Base-by-base conservation (phyloP, 92 coral and sea anemone genomes). In the Hydrozoanthus gracilis region DNA sequence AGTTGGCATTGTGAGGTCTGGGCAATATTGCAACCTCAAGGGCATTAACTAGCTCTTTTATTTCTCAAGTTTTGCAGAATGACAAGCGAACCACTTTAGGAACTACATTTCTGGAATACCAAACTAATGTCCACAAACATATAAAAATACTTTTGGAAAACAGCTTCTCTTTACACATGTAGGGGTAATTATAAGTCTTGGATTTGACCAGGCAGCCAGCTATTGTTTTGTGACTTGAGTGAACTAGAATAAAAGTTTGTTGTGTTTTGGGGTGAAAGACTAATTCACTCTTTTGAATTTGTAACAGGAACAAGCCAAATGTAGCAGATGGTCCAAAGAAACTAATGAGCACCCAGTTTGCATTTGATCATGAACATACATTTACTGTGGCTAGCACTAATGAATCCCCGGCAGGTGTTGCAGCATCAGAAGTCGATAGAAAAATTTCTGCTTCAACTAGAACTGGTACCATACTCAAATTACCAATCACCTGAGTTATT, bases 381-480 rank as follows among this genome's bases (percentile, higher is more conserved):
- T 92, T 94, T 82, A 94, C 97, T 50, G 69, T 94, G 9, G 93
- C 92, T 51, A 94, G 97, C 71, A 91, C 95, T 10, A 90, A 92
- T 13, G 94, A 90, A 8, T 92, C 97, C 3, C 95, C 97, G 2
- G 94, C 76, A 5, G 92, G 92, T 4, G 20, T 84, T 54, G 92
- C 95, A 58, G 90, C 95, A 10, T 93, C 91, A 18, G 95, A 91
- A 58, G 10, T 76, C 4, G 97, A 94, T 7, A 80, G 97, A 47
- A 94, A 88, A 83, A 80, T 89, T 35, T 94, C 97, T 67, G 97
- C 97, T 8, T 86, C 97, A 71, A 94, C 97, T 73, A 88, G 97
- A 54, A 94, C 97, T 78, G 97, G 95, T 7, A 94, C 97, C 14
- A 90, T 92, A 15, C 91, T 94, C 76, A 89, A 89, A 72, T 91